These are phyloP conservation scores for Burhinus bistriatus DNA, from an alignment of 2,113 vertebrate species.

Conservation along the genomic window DNA sequence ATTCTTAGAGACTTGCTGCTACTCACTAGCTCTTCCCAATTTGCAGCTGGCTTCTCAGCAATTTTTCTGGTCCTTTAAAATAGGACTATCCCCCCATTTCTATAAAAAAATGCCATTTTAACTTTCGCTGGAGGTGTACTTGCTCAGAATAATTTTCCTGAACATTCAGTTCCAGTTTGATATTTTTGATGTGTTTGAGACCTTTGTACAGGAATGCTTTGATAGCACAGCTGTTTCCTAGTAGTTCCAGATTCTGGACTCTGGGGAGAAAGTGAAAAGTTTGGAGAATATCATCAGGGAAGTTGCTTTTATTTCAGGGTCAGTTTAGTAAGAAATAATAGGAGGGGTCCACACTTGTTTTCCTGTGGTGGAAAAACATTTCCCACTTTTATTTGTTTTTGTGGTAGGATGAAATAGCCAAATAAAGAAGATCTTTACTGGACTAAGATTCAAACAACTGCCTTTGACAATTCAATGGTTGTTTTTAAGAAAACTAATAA, in stretches of 20 bases:
- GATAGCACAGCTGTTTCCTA: constrained; percentile 46
- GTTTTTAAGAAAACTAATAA: background rate
- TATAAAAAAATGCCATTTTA: background rate
- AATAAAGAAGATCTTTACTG: background rate
- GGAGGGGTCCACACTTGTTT: background rate
- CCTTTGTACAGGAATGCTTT: constrained; percentile 19
- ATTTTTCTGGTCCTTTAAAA: background rate
- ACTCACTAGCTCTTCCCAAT: background rate
- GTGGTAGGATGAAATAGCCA: background rate
- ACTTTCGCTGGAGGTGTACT: background rate
- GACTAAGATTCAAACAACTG: background rate
- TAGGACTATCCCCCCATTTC: background rate
- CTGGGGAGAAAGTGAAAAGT: background rate
- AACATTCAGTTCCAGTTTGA: background rate
- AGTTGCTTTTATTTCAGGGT: background rate
- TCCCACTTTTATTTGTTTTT: background rate
- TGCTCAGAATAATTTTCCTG: background rate
- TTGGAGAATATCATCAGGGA: background rate
- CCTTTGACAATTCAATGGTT: background rate
- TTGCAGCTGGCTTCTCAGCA: background rate
- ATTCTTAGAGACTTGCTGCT: background rate
- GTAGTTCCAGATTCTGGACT: constrained; percentile 6
- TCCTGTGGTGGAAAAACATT: background rate
- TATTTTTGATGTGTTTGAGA: constrained; percentile 1
- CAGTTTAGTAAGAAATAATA: background rate